Evolutionary conservation across 2,113 vertebrate species (phyloP).

Genomic region (Colinus virginianus): DNA sequence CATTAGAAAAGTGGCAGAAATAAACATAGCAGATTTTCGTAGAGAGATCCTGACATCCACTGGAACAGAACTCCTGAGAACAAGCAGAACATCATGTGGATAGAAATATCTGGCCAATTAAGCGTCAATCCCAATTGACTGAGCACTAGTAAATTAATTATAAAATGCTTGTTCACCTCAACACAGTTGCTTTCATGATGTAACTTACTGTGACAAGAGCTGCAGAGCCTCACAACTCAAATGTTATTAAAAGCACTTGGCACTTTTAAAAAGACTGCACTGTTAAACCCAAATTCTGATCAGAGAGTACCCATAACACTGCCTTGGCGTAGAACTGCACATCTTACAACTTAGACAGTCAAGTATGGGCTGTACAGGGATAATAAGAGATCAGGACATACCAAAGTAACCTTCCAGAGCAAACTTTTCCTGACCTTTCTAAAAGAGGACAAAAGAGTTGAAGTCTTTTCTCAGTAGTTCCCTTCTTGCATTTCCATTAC

Average conservation of each 20-base stretch:
- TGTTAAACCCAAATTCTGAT: neutral
- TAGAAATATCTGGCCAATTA: neutral
- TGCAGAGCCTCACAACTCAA: neutral
- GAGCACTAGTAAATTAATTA: slow-evolving; percentile 2
- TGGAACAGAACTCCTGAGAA: neutral
- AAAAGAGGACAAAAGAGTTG: neutral
- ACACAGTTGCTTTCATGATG: slow-evolving; percentile 3
- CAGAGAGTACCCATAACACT: neutral
- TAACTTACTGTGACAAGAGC: slow-evolving; percentile 11
- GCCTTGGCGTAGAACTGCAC: neutral
- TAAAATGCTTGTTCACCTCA: slow-evolving; percentile 11
- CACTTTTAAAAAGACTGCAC: neutral
- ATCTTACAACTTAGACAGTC: neutral
- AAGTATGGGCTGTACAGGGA: neutral
- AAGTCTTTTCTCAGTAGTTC: neutral
- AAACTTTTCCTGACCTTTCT: neutral
- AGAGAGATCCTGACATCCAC: neutral
- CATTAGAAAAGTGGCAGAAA: neutral
- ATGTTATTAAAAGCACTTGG: neutral
- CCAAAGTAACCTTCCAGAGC: neutral
- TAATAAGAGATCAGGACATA: neutral
- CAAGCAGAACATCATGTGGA: neutral
- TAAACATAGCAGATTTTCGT: neutral
- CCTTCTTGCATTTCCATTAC: neutral
- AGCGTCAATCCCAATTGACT: neutral